Percentiles rank a stretch among this genome's conserved stretches.
Conservation (phyloP, 2,888 invertebrate species). For the Trachelus tabidus region DNA sequence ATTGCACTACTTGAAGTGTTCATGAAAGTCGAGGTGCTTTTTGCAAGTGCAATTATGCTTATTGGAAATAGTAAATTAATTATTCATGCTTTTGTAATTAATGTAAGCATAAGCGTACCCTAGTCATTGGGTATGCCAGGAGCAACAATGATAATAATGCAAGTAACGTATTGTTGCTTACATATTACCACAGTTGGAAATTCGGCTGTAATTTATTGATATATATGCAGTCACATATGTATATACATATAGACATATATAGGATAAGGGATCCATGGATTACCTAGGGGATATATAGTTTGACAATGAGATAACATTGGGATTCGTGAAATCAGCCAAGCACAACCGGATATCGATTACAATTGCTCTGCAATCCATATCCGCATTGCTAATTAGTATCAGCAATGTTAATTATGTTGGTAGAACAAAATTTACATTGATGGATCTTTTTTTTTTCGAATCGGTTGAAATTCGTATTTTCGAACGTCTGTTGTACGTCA, state of each 20-base stretch:
- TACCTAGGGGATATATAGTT: background rate
- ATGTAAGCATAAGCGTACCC: conserved; percentile 7
- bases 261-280: background rate
- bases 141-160: conserved; percentile 22
- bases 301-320: background rate
- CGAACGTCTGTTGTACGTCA: too few species aligned
- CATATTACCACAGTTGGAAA: background rate
- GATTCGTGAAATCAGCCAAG: background rate
- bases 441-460: too few species aligned
- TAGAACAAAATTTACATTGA: too few species aligned
- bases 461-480: too few species aligned
- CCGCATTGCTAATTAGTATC: conserved; percentile 35
- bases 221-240: background rate
- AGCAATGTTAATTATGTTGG: background rate
- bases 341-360: background rate
- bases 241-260: background rate
- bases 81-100: background rate
- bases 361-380: conserved; percentile 16
- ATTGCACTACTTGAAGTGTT: background rate
- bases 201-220: background rate
- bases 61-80: background rate
- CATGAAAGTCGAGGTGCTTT: background rate
- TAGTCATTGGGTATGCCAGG: conserved; percentile 11
- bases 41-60: background rate
- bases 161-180: background rate